Percentiles rank a stretch among this genome's conserved stretches.
Evolutionary conservation across 2,888 invertebrate species (phyloP).

Genomic region (Aphidoletes aphidimyza): DNA sequence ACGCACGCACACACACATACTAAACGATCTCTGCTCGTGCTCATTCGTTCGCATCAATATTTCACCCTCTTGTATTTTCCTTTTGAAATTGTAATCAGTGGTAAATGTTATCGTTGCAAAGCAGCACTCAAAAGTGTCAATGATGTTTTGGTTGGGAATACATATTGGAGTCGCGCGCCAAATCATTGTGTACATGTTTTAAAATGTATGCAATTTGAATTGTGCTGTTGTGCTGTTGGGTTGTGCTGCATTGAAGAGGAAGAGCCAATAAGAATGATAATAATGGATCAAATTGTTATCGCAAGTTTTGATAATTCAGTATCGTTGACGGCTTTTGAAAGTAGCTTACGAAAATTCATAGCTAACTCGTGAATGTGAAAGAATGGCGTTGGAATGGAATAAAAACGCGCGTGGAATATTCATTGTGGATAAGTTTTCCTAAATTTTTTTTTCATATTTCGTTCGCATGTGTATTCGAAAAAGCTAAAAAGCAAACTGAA

Average conservation of each 20-base stretch:
- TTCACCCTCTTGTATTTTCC: too few relatives aligned
- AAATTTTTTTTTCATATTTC: too few relatives aligned
- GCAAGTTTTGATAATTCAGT: conserved; percentile 36
- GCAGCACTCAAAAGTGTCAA: background rate
- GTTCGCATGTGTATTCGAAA: conserved; percentile 6
- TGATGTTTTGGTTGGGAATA: too few relatives aligned
- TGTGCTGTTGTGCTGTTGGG: background rate
- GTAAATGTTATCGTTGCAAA: conserved; percentile 26
- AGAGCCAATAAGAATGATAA: conserved; percentile 8
- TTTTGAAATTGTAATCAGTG: conserved; percentile 12
- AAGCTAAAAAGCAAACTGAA: conserved; percentile 35
- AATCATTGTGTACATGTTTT: too few relatives aligned
- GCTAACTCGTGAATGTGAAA: too few relatives aligned
- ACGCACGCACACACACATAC: too few relatives aligned
- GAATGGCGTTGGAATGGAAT: background rate
- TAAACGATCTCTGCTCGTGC: too few relatives aligned
- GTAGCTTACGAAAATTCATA: background rate
- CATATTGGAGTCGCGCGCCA: too few relatives aligned
- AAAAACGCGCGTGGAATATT: background rate
- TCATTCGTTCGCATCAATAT: too few relatives aligned
- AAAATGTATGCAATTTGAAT: too few relatives aligned
- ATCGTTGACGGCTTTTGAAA: background rate
- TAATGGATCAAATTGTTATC: conserved; percentile 39
- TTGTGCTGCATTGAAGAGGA: background rate
- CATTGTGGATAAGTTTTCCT: conserved; percentile 4